phyloP scores from a whole-genome alignment of 2,113 vertebrate species.

The Sylvietta virens region DNA sequence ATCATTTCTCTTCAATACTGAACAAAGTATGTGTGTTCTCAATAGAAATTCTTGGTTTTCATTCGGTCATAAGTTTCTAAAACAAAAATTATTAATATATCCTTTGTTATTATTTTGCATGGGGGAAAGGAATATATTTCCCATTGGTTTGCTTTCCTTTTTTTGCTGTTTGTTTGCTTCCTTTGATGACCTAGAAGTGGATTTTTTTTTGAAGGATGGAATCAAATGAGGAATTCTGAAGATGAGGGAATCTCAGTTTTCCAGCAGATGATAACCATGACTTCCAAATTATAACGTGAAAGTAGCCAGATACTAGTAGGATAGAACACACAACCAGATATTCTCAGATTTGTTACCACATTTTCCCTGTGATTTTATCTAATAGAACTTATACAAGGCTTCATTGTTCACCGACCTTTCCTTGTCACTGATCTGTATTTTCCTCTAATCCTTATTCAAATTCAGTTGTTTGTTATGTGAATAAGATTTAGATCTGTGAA shows the following conservation, averaged over 20 bases:
- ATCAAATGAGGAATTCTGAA: background rate
- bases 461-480: background rate
- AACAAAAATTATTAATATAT: too few relatives aligned
- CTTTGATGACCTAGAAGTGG: fast-evolving
- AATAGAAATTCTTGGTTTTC: background rate
- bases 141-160: background rate
- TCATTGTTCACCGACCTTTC: background rate
- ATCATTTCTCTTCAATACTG: background rate
- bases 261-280: background rate
- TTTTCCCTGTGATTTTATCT: background rate
- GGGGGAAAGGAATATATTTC: background rate
- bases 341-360: background rate
- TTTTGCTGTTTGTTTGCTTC: background rate
- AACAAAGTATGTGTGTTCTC: background rate
- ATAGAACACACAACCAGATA: background rate
- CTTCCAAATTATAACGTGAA: background rate
- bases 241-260: background rate
- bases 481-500: background rate
- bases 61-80: background rate
- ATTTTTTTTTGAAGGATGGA: background rate
- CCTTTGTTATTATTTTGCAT: background rate
- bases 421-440: background rate
- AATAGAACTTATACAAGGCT: background rate
- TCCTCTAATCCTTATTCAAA: background rate
- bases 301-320: background rate